Conservation (phyloP, 2,888 invertebrate genomes). For the Sarcophaga carnaria region DNA sequence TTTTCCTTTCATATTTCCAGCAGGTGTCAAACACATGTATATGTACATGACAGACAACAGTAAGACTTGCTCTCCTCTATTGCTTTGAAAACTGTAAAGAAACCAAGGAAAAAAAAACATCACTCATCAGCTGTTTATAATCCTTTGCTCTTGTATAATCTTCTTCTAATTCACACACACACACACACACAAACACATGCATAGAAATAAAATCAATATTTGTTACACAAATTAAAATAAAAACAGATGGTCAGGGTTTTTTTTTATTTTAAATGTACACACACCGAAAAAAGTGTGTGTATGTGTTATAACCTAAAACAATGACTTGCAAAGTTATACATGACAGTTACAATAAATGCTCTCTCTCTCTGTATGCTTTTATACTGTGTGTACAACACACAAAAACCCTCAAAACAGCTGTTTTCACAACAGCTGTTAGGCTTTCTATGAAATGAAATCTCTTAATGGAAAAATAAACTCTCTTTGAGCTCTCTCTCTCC, state of each 20-base stretch:
- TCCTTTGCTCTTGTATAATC: background rate
- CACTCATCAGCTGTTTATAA: slow-evolving; percentile 60
- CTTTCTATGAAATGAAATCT: too few species aligned
- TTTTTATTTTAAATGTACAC: background rate
- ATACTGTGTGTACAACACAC: background rate
- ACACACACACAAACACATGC: background rate
- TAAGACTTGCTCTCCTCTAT: background rate
- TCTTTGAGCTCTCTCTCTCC: background rate
- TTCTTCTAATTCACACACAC: background rate
- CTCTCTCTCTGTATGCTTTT: background rate
- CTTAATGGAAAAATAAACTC: background rate
- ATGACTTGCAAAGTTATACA: slow-evolving; percentile 64
- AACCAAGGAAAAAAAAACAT: background rate
- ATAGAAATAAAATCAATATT: slow-evolving; percentile 56
- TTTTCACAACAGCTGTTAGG: slow-evolving; percentile 56
- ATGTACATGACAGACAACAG: background rate
- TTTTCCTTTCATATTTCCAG: slow-evolving; percentile 19
- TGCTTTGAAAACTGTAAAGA: too few species aligned
- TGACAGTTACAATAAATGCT: slow-evolving; percentile 16
- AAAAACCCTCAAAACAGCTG: slow-evolving; percentile 57
- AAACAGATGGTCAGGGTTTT: slow-evolving; percentile 70
- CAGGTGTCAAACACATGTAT: slow-evolving; percentile 48
- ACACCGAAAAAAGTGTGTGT: background rate
- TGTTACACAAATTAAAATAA: slow-evolving; percentile 51
- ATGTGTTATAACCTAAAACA: slow-evolving; percentile 27